These are phyloP conservation scores for Tetrapedia diversipes DNA, from an alignment of 2,888 invertebrate species.

Conservation along the genomic window DNA sequence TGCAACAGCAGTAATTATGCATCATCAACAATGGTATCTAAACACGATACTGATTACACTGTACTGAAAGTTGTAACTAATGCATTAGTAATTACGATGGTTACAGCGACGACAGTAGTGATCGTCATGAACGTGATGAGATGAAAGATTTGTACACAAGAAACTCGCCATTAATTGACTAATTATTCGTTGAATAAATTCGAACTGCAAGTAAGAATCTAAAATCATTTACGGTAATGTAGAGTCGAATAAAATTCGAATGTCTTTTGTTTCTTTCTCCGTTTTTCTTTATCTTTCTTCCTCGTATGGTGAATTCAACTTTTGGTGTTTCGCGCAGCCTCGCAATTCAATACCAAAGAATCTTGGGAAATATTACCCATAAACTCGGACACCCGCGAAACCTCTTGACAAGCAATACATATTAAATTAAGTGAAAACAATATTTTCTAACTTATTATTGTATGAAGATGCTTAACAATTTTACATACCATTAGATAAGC, in stretches of 20 bases:
- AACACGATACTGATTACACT: background rate
- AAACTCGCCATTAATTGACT: conserved; percentile 27
- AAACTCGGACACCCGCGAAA: conserved; percentile 77
- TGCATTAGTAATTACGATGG: background rate
- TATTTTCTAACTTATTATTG: background rate
- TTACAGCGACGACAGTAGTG: background rate
- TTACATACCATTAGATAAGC: conserved; percentile 34
- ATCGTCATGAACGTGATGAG: background rate
- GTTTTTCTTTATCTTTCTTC: conserved; percentile 29
- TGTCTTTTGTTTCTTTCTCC: conserved; percentile 36
- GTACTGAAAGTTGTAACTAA: no score
- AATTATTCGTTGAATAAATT: conserved; percentile 4
- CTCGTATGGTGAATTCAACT: conserved; percentile 60
- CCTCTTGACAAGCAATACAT: conserved; percentile 32
- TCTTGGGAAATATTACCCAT: conserved; percentile 82
- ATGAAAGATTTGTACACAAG: background rate
- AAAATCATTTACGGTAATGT: background rate
- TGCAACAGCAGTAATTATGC: background rate
- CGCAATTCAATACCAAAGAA: conserved; percentile 74
- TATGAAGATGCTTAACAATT: conserved; percentile 3
- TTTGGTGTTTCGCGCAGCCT: conserved; percentile 61
- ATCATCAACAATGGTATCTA: background rate
- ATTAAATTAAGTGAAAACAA: conserved; percentile 1
- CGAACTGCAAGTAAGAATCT: background rate
- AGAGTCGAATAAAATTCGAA: conserved; percentile 38